A percentile compares a stretch with the other conserved stretches of the same genome.
Evolutionary conservation across 2,113 vertebrate species (phyloP).

Genomic region (Mustelus asterias): DNA sequence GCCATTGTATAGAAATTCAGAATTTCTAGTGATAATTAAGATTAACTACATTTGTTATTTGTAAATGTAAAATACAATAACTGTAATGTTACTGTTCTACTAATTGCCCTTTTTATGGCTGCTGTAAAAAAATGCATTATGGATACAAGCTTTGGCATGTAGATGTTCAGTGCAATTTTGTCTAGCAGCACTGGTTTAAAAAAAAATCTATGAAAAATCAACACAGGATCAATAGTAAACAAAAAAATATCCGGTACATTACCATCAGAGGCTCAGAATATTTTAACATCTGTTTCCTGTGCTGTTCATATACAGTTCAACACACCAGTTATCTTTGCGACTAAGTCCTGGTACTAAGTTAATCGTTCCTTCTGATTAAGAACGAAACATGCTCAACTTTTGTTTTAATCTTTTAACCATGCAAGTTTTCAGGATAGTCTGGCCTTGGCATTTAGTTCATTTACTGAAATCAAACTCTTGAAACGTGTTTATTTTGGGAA

Average conservation of each 20-base stretch:
- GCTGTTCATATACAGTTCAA: neutral
- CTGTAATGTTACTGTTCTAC: conserved; percentile 16
- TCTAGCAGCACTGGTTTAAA: conserved; percentile 25
- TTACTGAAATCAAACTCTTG: neutral
- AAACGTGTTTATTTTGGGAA: neutral
- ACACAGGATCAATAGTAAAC: neutral
- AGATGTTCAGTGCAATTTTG: conserved; percentile 35
- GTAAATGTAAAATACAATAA: conserved; percentile 33
- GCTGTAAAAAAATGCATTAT: conserved; percentile 28
- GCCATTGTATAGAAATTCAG: conserved; percentile 1
- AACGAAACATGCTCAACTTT: neutral
- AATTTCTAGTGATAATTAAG: conserved; percentile 26
- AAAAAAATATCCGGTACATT: neutral
- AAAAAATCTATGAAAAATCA: neutral
- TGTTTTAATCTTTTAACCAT: neutral
- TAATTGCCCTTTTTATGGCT: conserved; percentile 24
- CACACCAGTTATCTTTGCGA: neutral
- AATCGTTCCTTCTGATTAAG: neutral
- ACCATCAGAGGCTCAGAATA: conserved; percentile 10
- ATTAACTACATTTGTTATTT: conserved; percentile 17
- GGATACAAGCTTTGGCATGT: conserved; percentile 27
- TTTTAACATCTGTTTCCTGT: neutral
- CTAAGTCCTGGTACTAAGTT: neutral
- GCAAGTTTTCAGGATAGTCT: neutral
- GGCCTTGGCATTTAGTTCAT: neutral